These are phyloP conservation scores for Drosophila histrio DNA, from an alignment of 2,888 invertebrate species.

Conservation along the genomic window DNA sequence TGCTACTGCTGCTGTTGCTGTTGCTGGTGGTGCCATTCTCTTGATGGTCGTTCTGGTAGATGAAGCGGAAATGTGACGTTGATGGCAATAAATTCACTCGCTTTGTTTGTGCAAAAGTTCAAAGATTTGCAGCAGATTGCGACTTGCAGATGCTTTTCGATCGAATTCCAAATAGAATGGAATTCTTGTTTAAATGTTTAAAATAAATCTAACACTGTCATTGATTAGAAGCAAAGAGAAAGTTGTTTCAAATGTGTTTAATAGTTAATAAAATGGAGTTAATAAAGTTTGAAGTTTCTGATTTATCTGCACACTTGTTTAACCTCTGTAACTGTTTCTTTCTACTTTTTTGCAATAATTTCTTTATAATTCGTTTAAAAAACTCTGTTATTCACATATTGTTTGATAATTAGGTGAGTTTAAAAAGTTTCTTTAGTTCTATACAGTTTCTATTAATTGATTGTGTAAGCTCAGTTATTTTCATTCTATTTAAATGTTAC, in stretches of 20 bases:
- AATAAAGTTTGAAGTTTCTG: too few species aligned
- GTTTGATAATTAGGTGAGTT: too few species aligned
- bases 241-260: neutral
- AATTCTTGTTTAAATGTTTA: neutral
- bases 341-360: too few species aligned
- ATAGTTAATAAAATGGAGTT: neutral
- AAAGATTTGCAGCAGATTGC: conserved; percentile 54
- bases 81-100: conserved; percentile 71
- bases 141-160: conserved; percentile 19
- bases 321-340: too few species aligned
- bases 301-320: too few species aligned
- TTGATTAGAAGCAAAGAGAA: neutral
- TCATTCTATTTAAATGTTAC: too few species aligned
- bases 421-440: too few species aligned
- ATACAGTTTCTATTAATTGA: too few species aligned
- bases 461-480: too few species aligned
- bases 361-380: too few species aligned
- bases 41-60: conserved; percentile 81
- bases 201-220: neutral
- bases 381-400: too few species aligned
- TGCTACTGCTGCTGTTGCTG: conserved; percentile 12
- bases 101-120: conserved; percentile 70
- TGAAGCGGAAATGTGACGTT: conserved; percentile 81
- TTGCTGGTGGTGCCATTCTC: conserved; percentile 44
- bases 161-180: conserved; percentile 19